phyloP scores from a whole-genome alignment of 2,888 invertebrate genomes.

The Sinelater perroti region DNA sequence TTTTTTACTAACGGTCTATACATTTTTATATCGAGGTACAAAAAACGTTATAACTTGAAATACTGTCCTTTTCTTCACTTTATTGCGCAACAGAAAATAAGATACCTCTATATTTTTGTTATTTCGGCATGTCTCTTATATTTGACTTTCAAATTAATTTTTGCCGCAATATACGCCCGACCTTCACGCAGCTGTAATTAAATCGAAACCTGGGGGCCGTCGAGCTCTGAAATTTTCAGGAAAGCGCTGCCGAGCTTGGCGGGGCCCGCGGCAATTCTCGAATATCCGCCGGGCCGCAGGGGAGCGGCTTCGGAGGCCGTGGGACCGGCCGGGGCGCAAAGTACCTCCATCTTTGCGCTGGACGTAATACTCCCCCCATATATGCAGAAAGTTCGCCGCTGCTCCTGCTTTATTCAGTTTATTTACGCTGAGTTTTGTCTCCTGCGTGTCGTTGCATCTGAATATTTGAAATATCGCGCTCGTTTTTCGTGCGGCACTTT shows the following conservation, averaged over 20 bases:
- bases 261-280: constrained; percentile 27
- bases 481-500: constrained; percentile 11
- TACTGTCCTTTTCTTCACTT: too few species aligned
- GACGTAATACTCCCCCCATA: constrained; percentile 24
- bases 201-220: too few species aligned
- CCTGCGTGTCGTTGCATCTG: constrained; percentile 19
- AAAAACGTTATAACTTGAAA: too few species aligned
- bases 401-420: constrained; percentile 22
- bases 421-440: constrained; percentile 20
- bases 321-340: constrained; percentile 21
- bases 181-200: too few species aligned
- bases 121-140: too few species aligned
- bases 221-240: constrained; percentile 9
- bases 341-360: constrained; percentile 26
- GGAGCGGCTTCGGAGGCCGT: constrained; percentile 20
- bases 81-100: too few species aligned
- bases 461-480: constrained; percentile 21
- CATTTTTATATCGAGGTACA: too few species aligned
- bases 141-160: too few species aligned
- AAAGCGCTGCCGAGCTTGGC: constrained; percentile 11
- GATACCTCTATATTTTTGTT: too few species aligned
- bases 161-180: too few species aligned
- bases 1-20: too few species aligned
- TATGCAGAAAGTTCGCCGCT: constrained; percentile 24
- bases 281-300: constrained; percentile 29